phyloP scores from a whole-genome alignment of 2,797 vertebrate species.

The Cyclopterus lumpus region DNA sequence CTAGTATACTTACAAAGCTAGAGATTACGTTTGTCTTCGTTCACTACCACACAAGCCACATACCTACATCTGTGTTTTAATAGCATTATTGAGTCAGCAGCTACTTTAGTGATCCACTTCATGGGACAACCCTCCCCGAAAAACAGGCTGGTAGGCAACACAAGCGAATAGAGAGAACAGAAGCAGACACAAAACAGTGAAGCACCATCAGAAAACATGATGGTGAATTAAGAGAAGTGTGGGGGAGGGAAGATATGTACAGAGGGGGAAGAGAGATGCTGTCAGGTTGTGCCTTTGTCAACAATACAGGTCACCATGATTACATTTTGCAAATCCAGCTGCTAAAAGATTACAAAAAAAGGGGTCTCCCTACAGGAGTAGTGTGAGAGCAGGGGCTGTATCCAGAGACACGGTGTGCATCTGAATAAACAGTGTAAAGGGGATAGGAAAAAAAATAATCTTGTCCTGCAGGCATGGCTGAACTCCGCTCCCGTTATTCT shows the following conservation, averaged over 20 bases:
- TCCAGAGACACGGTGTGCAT: slow-evolving; percentile 31
- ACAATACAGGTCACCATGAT: slow-evolving; percentile 67
- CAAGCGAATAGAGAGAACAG: slow-evolving; percentile 57
- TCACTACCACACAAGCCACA: slow-evolving; percentile 74
- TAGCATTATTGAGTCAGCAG: slow-evolving; percentile 62
- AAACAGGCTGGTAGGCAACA: slow-evolving; percentile 59
- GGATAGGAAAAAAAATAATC: slow-evolving; percentile 19
- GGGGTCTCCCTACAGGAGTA: slow-evolving; percentile 41
- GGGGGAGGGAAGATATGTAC: slow-evolving; percentile 63
- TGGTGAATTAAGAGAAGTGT: slow-evolving; percentile 33
- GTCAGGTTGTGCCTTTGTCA: slow-evolving; percentile 71
- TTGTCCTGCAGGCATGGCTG: slow-evolving; percentile 46
- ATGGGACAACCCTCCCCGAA: slow-evolving; percentile 29
- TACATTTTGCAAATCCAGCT: slow-evolving; percentile 75
- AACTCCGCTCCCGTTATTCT: slow-evolving; percentile 46
- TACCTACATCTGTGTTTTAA: slow-evolving; percentile 62
- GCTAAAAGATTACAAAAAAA: slow-evolving; percentile 45
- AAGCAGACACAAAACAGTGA: slow-evolving; percentile 64
- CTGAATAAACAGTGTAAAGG: slow-evolving; percentile 26
- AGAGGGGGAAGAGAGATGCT: slow-evolving; percentile 20
- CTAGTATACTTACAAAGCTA: slow-evolving; percentile 70
- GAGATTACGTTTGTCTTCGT: slow-evolving; percentile 59
- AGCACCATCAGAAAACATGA: slow-evolving; percentile 65
- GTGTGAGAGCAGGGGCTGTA: slow-evolving; percentile 46
- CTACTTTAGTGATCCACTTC: slow-evolving; percentile 63